Conservation (phyloP, 2,113 vertebrate genomes). For the Paradisaea rubra region DNA sequence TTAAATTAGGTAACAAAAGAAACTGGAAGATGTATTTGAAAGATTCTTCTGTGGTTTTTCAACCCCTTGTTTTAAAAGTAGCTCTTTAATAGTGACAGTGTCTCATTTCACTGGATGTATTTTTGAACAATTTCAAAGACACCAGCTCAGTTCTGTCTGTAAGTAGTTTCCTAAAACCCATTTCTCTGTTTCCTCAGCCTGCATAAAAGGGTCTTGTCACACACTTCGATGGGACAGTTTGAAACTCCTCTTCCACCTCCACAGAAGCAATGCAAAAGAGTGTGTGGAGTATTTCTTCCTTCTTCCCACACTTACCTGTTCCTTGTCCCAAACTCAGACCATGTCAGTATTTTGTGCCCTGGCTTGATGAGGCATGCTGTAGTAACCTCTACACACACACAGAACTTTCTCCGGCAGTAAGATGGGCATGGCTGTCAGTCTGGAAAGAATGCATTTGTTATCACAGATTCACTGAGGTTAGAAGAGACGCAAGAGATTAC, state of each 20-base stretch:
- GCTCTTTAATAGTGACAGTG: background rate
- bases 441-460: background rate
- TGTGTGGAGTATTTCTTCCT: background rate
- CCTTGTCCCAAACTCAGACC: background rate
- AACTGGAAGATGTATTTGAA: background rate
- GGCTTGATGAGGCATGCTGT: background rate
- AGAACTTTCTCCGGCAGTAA: background rate
- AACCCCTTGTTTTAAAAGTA: background rate
- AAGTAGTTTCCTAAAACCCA: background rate
- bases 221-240: background rate
- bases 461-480: background rate
- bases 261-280: background rate
- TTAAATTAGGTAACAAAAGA: slow-evolving; percentile 37
- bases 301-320: background rate
- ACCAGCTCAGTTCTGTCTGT: background rate
- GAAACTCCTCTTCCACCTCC: background rate
- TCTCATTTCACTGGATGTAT: background rate
- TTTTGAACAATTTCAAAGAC: background rate
- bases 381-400: background rate
- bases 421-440: background rate
- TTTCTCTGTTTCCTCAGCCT: background rate
- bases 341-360: background rate
- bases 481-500: background rate
- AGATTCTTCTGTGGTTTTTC: background rate
- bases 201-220: background rate